A percentile compares a stretch with the other conserved stretches of the same genome.
Conservation (phyloP, 2,888 invertebrate species). For the Netelia inedita region DNA sequence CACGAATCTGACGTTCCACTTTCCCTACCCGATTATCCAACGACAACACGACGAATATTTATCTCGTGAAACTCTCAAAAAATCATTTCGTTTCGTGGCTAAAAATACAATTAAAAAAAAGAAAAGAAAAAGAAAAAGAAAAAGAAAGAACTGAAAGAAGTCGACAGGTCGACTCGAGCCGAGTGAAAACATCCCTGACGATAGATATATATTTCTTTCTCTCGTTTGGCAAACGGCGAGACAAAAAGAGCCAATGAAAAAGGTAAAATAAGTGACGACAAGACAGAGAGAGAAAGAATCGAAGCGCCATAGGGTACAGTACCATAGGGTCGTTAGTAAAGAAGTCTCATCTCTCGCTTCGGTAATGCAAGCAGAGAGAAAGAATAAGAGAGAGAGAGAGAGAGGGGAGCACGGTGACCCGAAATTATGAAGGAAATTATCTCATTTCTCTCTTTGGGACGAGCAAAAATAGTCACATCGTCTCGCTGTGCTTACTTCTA, state of each 20-base stretch:
- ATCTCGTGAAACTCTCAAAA: slow-evolving; percentile 20
- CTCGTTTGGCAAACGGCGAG: background rate
- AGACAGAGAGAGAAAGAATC: slow-evolving; percentile 1
- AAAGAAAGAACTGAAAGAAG: background rate
- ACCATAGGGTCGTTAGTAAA: slow-evolving; percentile 6
- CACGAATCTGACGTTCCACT: slow-evolving; percentile 8
- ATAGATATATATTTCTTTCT: slow-evolving; percentile 7
- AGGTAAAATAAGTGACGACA: background rate
- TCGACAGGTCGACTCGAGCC: slow-evolving; percentile 11
- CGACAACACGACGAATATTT: slow-evolving; percentile 19
- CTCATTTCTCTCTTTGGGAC: slow-evolving; percentile 79
- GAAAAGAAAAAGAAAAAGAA: background rate
- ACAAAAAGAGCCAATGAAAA: background rate
- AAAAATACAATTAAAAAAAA: background rate
- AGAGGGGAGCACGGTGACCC: slow-evolving; percentile 72
- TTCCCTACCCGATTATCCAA: slow-evolving; percentile 27
- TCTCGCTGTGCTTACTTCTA: slow-evolving; percentile 69
- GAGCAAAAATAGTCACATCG: slow-evolving; percentile 79
- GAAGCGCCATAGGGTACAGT: slow-evolving; percentile 11
- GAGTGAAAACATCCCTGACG: background rate
- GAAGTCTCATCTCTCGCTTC: slow-evolving; percentile 13
- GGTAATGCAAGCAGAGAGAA: slow-evolving; percentile 31
- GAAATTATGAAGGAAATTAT: slow-evolving; percentile 82
- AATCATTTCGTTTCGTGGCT: background rate
- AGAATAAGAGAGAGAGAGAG: slow-evolving; percentile 35